A percentile compares a stretch with the other conserved stretches of the same genome.
Evolutionary conservation across 2,888 invertebrate genomes (phyloP).

Genomic region (Prenolepis imparis): DNA sequence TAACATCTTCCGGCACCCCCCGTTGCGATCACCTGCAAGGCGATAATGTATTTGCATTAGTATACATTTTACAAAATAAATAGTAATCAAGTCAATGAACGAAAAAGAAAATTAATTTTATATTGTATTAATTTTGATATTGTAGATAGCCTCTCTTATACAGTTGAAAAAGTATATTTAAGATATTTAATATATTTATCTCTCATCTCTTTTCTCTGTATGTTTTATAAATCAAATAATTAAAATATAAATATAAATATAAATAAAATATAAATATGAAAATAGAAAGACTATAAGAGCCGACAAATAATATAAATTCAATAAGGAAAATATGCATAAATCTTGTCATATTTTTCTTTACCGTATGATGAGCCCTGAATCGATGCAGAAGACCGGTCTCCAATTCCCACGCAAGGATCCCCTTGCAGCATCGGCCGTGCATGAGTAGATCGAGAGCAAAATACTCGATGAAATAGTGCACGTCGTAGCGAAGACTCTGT

Average conservation of each 20-base stretch:
- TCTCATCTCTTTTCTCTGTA: too few species aligned
- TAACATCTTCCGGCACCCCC: conserved; percentile 87
- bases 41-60: not conserved
- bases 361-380: conserved; percentile 88
- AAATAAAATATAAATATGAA: too few species aligned
- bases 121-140: not conserved
- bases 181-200: too few species aligned
- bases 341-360: conserved; percentile 50
- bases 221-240: not conserved
- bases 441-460: conserved; percentile 91
- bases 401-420: conserved; percentile 90
- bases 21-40: conserved; percentile 80
- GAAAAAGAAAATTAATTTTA: conserved; percentile 7
- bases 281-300: too few species aligned
- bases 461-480: conserved; percentile 91
- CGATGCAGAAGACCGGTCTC: conserved; percentile 91
- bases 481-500: conserved; percentile 89
- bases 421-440: conserved; percentile 88
- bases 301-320: not conserved
- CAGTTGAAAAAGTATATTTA: too few species aligned
- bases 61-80: not conserved
- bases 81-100: not conserved
- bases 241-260: too few species aligned
- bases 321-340: not conserved
- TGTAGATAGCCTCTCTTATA: too few species aligned